phyloP scores from a whole-genome alignment of 1,140 invertebrate genomes.

The Ceratina japonica region DNA sequence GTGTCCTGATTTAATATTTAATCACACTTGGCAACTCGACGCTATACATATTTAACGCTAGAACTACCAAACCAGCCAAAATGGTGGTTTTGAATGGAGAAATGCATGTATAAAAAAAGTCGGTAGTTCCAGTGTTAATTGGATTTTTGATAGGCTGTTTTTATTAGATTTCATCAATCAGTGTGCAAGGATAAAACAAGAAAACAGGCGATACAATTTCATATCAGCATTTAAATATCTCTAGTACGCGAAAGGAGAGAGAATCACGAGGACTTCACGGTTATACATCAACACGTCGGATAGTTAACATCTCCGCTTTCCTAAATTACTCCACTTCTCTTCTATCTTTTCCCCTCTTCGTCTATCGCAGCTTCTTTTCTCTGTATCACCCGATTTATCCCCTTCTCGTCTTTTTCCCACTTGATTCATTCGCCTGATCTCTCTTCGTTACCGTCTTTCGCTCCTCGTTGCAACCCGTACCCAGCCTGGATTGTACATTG shows the following conservation, averaged over 20 bases:
- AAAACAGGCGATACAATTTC: neutral
- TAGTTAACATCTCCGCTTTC: constrained; percentile 23
- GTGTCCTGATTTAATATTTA: no score
- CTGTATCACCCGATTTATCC: neutral
- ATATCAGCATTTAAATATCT: constrained; percentile 6
- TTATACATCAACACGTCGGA: constrained; percentile 24
- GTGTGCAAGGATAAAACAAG: neutral
- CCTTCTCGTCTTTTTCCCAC: neutral
- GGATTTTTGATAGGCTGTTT: no score
- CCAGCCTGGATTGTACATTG: no score
- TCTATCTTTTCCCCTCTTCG: neutral
- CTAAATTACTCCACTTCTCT: constrained; percentile 4
- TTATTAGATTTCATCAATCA: no score
- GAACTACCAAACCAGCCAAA: no score
- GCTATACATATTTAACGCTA: no score
- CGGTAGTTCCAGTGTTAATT: no score
- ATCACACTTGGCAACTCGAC: no score
- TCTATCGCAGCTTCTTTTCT: neutral
- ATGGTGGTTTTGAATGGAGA: no score
- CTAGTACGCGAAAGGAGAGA: neutral
- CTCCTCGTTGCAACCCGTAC: no score
- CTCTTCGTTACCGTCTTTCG: no score
- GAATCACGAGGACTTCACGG: constrained; percentile 17
- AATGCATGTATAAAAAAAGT: no score
- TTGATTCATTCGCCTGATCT: neutral